Evolutionary conservation across 2,113 vertebrate species (phyloP), one percentile per base, ranked within the genome.

Genomic region (Toxotes chatareus): DNA sequence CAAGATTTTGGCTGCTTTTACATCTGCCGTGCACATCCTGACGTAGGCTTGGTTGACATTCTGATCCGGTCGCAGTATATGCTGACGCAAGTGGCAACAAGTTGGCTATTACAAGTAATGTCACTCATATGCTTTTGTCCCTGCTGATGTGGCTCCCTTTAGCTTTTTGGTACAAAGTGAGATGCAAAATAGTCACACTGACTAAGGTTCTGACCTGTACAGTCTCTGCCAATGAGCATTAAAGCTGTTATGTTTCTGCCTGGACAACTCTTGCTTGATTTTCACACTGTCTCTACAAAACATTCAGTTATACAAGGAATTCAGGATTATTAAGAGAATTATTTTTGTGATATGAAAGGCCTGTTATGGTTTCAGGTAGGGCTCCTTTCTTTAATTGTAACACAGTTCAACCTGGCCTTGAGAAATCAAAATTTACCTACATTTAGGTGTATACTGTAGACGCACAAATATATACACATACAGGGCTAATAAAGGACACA

Each of bases 11-110:
- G 12, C 34, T 68, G 31, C 31, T 53, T 47, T 56, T 32, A 61
- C 56, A 46, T 84, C 64, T 32, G 42, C 59, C 55, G 13, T 63
- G 2, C 44, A 53, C 55, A 36, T 38, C 62, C 36, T 78, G 69
- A 72, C 4, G 9, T 19, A 14, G 27, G 10, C 46, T 32, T 23
- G 40, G 46, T 49, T 57, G 67, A 34, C 42, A 47, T 62, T 80
- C 6, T 14, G 6, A 64, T 55, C 62, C 3, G 4, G 38, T 44
- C 64, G 56, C 38, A 59, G 40, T 61, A 49, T 4, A 19, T 47
- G 56, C 49, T 51, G 64, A 75, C 2, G 1, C 46, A n/a, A 60
- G 38, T 21, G 31, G 27, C 67, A 7, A 8, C 27, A n/a, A 17
- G 21, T 40, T 60, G 21, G 8, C 38, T 19, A 5, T 21, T 27